These are phyloP conservation scores for Zygaena filipendulae DNA, from an alignment of 2,888 invertebrate genomes.

Conservation along the genomic window DNA sequence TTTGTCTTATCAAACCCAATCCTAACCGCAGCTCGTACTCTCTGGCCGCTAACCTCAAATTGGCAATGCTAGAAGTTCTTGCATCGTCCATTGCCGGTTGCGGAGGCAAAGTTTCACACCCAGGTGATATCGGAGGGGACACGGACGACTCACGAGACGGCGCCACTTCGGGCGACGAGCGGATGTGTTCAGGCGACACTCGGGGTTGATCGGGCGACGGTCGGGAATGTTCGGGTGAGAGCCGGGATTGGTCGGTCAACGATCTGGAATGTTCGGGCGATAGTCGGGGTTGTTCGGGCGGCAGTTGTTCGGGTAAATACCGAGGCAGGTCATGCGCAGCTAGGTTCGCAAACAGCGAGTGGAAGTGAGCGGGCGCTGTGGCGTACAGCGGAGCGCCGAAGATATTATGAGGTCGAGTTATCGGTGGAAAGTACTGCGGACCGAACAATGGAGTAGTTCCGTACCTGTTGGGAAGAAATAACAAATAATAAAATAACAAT, in stretches of 20 bases:
- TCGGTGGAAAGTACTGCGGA: constrained; percentile 47
- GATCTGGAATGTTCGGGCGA: constrained; percentile 38
- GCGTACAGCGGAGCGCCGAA: constrained; percentile 57
- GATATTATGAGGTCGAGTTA: constrained; percentile 43
- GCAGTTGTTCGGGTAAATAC: constrained; percentile 41
- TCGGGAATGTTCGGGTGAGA: constrained; percentile 18
- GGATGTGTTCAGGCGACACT: constrained; percentile 18
- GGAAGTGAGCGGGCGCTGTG: constrained; percentile 75
- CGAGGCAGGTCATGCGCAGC: constrained; percentile 65
- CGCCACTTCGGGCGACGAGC: constrained; percentile 30
- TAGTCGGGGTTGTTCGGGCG: constrained; percentile 26
- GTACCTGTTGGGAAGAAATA: constrained; percentile 33
- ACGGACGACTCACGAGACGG: constrained; percentile 48
- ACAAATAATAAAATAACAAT: too few species aligned
- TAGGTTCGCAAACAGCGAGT: constrained; percentile 85
- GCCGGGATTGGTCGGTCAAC: constrained; percentile 42
- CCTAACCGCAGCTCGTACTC: constrained; percentile 90
- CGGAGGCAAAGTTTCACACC: constrained; percentile 56
- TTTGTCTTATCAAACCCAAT: constrained; percentile 74
- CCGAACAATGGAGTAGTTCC: constrained; percentile 51
- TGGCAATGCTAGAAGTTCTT: constrained; percentile 88
- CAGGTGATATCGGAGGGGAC: constrained; percentile 67
- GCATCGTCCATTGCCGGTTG: constrained; percentile 71
- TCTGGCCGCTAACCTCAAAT: constrained; percentile 85
- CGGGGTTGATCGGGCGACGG: constrained; percentile 36